A percentile compares a stretch with the other conserved stretches of the same genome.
Conservation (phyloP, 2,113 vertebrate species). For the Castor canadensis region DNA sequence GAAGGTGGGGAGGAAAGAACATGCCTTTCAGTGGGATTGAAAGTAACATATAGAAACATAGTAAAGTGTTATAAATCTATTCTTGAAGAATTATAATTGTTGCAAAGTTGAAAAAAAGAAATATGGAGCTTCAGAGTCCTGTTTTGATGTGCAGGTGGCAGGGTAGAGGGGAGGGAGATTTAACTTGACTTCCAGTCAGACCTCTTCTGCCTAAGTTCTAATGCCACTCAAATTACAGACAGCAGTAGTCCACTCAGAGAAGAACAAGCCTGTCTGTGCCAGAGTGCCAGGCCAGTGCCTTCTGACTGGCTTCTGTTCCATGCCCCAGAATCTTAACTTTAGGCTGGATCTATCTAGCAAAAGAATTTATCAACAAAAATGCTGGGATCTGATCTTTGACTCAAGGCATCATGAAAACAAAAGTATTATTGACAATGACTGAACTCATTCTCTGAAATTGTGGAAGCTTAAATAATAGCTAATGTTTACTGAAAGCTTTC, state of each 20-base stretch:
- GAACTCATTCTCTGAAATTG: constrained; percentile 29
- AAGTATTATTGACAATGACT: constrained; percentile 20
- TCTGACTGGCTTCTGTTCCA: background rate
- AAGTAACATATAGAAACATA: background rate
- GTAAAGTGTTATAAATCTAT: background rate
- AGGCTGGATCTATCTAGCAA: background rate
- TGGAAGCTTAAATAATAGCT: constrained; percentile 21
- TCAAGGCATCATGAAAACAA: constrained; percentile 19
- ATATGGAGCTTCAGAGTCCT: background rate
- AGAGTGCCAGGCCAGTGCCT: background rate
- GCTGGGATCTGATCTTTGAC: background rate
- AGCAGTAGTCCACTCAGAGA: background rate
- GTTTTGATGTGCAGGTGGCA: background rate
- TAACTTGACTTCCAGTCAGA: background rate
- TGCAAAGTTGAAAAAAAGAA: background rate
- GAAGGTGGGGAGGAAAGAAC: background rate
- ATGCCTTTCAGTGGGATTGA: background rate
- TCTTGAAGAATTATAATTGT: background rate
- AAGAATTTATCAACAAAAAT: constrained; percentile 8
- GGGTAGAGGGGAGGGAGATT: background rate
- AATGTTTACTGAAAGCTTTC: background rate
- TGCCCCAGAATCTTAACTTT: background rate
- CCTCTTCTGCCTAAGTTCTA: background rate
- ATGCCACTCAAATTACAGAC: background rate
- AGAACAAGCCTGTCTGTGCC: background rate